Conservation (phyloP, 2,888 invertebrate species). For the Platycheirus rosarum region DNA sequence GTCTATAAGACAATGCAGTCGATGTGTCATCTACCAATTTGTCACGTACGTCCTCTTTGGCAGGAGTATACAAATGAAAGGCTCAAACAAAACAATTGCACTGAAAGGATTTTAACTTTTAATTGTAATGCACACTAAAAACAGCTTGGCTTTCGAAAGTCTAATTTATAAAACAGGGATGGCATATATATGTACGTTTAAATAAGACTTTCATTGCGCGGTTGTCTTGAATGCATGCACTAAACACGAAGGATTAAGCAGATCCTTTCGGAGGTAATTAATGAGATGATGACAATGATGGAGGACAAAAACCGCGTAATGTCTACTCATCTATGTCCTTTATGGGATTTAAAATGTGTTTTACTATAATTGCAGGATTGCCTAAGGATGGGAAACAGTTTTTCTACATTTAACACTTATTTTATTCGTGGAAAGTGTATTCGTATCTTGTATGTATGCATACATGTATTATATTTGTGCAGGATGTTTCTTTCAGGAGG, state of each 20-base stretch:
- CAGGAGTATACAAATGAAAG: constrained; percentile 34
- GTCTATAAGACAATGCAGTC: constrained; percentile 73
- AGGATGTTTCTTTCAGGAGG: neutral
- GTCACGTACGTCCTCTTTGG: constrained; percentile 81
- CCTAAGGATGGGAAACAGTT: constrained; percentile 65
- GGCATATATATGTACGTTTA: constrained; percentile 2
- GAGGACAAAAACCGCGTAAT: constrained; percentile 67
- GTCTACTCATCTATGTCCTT: constrained; percentile 63
- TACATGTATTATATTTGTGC: neutral
- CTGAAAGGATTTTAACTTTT: constrained; percentile 57
- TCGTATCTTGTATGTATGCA: neutral
- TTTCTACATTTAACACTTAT: constrained; percentile 60
- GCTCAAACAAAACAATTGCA: constrained; percentile 41
- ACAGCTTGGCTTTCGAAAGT: constrained; percentile 15
- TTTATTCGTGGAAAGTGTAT: constrained; percentile 22
- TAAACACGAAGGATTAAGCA: constrained; percentile 68
- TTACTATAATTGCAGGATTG: constrained; percentile 68
- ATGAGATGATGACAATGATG: constrained; percentile 67
- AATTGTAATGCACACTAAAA: constrained; percentile 57
- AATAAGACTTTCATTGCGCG: neutral
- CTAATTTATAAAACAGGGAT: constrained; percentile 5
- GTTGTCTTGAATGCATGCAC: constrained; percentile 53
- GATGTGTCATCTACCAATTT: constrained; percentile 82
- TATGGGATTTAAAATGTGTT: constrained; percentile 72
- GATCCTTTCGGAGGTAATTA: constrained; percentile 72